Conservation (phyloP, 2,888 invertebrate genomes). For the Criorhina ranunculi region DNA sequence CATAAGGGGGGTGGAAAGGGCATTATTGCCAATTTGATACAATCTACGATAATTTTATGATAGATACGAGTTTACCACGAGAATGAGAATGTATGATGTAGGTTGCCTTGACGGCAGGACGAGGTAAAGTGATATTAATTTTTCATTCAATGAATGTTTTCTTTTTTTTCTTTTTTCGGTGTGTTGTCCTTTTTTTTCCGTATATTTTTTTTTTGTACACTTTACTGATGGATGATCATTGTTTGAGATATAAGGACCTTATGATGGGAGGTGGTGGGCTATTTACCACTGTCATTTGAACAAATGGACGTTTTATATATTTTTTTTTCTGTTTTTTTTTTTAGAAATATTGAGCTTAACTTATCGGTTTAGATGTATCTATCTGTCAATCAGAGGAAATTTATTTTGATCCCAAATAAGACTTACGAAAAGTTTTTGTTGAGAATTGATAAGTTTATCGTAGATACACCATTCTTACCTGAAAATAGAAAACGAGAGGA, state of each 20-base stretch:
- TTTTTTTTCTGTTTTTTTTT: constrained; percentile 25
- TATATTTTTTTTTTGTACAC: constrained; percentile 20
- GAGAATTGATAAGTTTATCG: constrained; percentile 27
- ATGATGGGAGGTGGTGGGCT: constrained; percentile 5
- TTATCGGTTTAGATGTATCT: constrained; percentile 31
- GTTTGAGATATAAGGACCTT: constrained; percentile 24
- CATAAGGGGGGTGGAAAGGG: constrained; percentile 15
- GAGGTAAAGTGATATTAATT: constrained; percentile 67
- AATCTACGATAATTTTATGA: constrained; percentile 71
- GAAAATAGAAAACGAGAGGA: constrained; percentile 36
- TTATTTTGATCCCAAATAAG: constrained; percentile 27
- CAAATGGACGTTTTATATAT: constrained; percentile 28
- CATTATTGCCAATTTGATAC: constrained; percentile 70
- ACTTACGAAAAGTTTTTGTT: constrained; percentile 51
- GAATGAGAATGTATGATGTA: constrained; percentile 29
- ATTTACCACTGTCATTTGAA: constrained; percentile 60
- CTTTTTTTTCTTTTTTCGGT: constrained; percentile 18
- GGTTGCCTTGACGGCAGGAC: constrained; percentile 3
- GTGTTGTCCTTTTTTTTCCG: constrained; percentile 4
- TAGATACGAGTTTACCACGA: constrained; percentile 53
- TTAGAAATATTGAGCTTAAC: neutral
- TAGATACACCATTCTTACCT: constrained; percentile 47
- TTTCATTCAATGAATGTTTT: constrained; percentile 54
- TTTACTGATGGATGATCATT: constrained; percentile 62
- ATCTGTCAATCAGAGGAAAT: constrained; percentile 52